Evolutionary conservation across 1,140 invertebrate species (phyloP).

Genomic region (Octopus bimaculoides): DNA sequence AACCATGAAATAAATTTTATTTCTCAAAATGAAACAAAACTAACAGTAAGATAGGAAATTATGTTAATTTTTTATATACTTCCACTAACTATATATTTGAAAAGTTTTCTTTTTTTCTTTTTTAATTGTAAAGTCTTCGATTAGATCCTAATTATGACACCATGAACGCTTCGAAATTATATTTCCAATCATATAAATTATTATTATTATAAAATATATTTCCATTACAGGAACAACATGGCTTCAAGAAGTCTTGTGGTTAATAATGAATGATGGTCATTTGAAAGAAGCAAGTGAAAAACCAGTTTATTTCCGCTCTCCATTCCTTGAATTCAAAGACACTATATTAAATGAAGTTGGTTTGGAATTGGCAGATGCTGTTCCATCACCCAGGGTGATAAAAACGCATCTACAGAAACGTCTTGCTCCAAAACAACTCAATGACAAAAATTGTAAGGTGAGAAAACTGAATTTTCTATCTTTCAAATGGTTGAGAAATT

Average conservation of each 20-base stretch:
- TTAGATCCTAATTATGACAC: no score
- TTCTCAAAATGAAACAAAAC: no score
- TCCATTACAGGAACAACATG: slow-evolving; percentile 72
- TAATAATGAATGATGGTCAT: slow-evolving; percentile 73
- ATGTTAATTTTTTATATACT: no score
- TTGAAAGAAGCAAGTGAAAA: slow-evolving; percentile 71
- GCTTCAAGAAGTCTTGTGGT: slow-evolving; percentile 86
- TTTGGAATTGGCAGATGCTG: slow-evolving; percentile 41
- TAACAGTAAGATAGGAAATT: no score
- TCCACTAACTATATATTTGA: no score
- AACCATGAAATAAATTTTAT: no score
- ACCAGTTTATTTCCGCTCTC: slow-evolving; percentile 63
- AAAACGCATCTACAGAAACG: slow-evolving; percentile 46
- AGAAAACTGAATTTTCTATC: background rate
- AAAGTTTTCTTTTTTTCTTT: no score
- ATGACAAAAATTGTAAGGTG: slow-evolving; percentile 39
- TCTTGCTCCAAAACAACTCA: slow-evolving; percentile 34
- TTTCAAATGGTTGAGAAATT: no score
- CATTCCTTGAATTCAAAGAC: slow-evolving; percentile 63
- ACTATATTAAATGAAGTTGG: slow-evolving; percentile 47
- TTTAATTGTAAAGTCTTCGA: no score
- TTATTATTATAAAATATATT: no score
- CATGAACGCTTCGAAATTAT: no score
- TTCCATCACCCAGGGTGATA: slow-evolving; percentile 46
- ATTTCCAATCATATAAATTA: no score